Conservation (phyloP, 2,113 vertebrate genomes). For the Chlorodrepanis virens region DNA sequence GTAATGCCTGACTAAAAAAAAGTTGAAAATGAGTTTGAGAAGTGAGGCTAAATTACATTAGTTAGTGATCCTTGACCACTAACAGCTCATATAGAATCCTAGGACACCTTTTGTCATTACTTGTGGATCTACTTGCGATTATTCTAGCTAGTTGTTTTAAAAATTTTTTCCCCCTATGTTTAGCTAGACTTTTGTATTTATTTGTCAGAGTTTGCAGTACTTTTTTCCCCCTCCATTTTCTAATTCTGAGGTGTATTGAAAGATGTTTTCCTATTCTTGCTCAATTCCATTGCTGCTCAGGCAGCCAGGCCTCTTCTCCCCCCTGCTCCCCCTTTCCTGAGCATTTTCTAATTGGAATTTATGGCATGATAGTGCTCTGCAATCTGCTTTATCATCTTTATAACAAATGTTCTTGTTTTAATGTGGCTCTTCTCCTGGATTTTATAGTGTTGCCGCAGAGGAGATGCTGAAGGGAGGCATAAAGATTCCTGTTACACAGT, state of each 20-base stretch:
- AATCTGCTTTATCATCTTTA: not conserved
- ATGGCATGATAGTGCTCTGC: fast-evolving
- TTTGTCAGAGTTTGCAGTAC: not conserved
- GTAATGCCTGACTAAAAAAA: fast-evolving
- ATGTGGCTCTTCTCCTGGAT: not conserved
- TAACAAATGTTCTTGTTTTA: not conserved
- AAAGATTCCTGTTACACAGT: not conserved
- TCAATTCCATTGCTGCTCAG: not conserved
- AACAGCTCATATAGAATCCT: fast-evolving
- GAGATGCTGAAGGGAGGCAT: not conserved
- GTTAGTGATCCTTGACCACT: not conserved
- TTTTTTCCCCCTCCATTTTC: not conserved
- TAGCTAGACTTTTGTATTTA: not conserved
- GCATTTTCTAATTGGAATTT: not conserved
- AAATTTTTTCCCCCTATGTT: fast-evolving
- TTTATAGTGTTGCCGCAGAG: not conserved
- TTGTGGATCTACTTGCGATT: not conserved
- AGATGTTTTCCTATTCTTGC: not conserved
- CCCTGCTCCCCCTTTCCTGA: fast-evolving
- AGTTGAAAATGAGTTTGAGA: not conserved
- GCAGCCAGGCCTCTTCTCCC: not conserved
- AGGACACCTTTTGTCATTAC: not conserved
- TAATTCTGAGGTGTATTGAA: not conserved
- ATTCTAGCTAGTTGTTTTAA: not conserved
- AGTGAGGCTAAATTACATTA: not conserved